Evolutionary conservation across 2,888 invertebrate genomes (phyloP).

Genomic region (Drosophila formosana): DNA sequence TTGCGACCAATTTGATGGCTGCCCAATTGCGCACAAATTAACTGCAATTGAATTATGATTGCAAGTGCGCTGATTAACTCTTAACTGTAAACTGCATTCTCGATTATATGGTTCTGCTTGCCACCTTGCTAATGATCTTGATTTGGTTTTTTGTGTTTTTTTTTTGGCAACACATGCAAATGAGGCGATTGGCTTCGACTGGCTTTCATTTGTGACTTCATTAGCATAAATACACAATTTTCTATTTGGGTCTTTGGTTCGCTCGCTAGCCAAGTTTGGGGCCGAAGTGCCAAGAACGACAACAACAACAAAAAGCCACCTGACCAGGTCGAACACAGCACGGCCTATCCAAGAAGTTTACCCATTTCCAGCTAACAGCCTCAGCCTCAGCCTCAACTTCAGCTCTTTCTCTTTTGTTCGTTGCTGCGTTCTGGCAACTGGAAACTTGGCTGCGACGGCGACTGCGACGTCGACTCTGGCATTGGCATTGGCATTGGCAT

Average conservation of each 20-base stretch:
- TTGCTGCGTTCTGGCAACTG: slow-evolving; percentile 12
- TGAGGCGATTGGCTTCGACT: slow-evolving; percentile 1
- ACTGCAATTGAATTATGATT: slow-evolving; percentile 59
- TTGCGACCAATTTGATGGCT: slow-evolving; percentile 40
- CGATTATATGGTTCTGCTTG: slow-evolving; percentile 24
- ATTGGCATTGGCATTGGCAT: slow-evolving; percentile 2
- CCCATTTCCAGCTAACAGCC: slow-evolving; percentile 32
- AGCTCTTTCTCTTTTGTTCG: slow-evolving; percentile 10
- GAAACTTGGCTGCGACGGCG: slow-evolving; percentile 6
- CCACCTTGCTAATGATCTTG: slow-evolving; percentile 11
- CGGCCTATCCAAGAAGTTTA: slow-evolving; percentile 37
- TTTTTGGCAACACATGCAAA: slow-evolving; percentile 6
- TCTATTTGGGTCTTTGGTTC: slow-evolving; percentile 20
- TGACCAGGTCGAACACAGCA: slow-evolving; percentile 49
- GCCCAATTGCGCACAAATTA: slow-evolving; percentile 50
- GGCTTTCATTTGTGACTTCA: slow-evolving; percentile 48
- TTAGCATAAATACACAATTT: slow-evolving; percentile 53
- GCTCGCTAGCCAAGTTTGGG: slow-evolving; percentile 41
- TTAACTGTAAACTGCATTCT: slow-evolving; percentile 43
- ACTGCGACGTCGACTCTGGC: neutral
- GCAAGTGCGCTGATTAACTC: slow-evolving; percentile 17
- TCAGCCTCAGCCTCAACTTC: slow-evolving; percentile 21
- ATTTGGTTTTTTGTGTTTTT: neutral
- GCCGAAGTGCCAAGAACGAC: slow-evolving; percentile 26
- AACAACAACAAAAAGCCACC: slow-evolving; percentile 51